Base-by-base conservation (phyloP, 2,113 vertebrate species). In the Cyrtonyx montezumae region DNA sequence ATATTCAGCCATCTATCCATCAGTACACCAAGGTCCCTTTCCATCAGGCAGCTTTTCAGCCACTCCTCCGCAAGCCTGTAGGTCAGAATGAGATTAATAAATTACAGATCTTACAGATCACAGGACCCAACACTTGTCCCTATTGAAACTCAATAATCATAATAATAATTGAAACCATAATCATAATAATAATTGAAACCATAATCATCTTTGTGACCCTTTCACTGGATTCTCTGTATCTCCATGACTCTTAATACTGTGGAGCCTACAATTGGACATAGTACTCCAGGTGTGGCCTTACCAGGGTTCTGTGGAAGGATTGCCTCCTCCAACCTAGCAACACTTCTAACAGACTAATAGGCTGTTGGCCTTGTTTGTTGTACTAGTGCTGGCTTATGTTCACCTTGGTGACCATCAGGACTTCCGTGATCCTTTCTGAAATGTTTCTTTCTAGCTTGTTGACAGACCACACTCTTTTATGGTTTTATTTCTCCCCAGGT, bases 241-340 rank as follows among this genome's bases (percentile, higher is more conserved):
- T 49, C 15, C 5, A 11, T 14, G 5, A 63, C 21, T 73, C 42
- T 66, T 1, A 1, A 1, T 58, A 6, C 9, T 23, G 26, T 11
- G 14, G 32, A 56, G 10, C 15, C 12, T 43, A 37, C 22, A 83
- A 42, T 0, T 55, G 49, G 12, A 43, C 19, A 58, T 26, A 49
- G 8, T 13, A 30, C 8, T 61, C 12, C 6, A 28, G 8, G 9
- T 37, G 7, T 65, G 40, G 10, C 32, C 21, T 83, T 36, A 51
- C 2, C 30, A 61, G 32, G 32, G 23, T 8, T 58, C 42, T 71
- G 4, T 1, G 10, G 28, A 75, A 48, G 11, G 20, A 67, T 34
- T 7, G 63, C 4, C 3, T 77, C 48, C 13, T 23, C 45, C 3
- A 1, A 49, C 20, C 25, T 58, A 36, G 8, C 6, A 56, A 7